Percentiles rank a stretch among this genome's conserved stretches.
Conservation (phyloP, 2,888 invertebrate species). For the Eremobia ochroleuca region DNA sequence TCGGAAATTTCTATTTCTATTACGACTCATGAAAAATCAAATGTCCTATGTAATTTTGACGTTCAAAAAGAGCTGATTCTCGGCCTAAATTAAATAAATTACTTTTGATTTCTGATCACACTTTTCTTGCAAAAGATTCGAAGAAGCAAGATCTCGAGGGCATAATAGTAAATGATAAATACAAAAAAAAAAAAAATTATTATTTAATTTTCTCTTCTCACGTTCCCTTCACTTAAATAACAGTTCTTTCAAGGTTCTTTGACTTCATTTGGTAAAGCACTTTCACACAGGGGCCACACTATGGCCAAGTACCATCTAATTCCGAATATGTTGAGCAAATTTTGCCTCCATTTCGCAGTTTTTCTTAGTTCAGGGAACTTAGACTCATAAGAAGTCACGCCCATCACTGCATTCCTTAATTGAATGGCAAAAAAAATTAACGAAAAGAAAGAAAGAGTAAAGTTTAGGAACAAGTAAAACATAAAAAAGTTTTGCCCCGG, state of each 20-base stretch:
- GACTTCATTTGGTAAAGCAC: slow-evolving; percentile 69
- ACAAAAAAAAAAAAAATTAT: neutral
- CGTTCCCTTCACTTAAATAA: neutral
- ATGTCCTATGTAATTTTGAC: neutral
- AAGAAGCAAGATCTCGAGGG: neutral
- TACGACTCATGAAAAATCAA: neutral
- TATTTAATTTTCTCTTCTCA: neutral
- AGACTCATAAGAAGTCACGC: slow-evolving; percentile 43
- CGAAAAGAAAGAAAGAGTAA: neutral
- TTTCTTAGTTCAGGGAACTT: slow-evolving; percentile 81
- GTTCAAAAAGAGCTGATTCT: neutral
- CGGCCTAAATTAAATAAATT: neutral
- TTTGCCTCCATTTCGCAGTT: slow-evolving; percentile 92
- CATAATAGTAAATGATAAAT: neutral
- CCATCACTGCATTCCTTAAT: slow-evolving; percentile 57
- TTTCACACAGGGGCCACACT: slow-evolving; percentile 76
- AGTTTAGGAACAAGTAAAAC: slow-evolving; percentile 11
- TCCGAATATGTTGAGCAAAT: slow-evolving; percentile 84
- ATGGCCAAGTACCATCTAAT: slow-evolving; percentile 35
- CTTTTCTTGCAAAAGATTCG: neutral
- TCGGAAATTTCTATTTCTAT: neutral
- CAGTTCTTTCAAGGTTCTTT: slow-evolving; percentile 24
- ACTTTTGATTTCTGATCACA: neutral
- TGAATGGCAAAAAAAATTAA: slow-evolving; percentile 76
- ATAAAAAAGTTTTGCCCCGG: slow-evolving; percentile 16